A percentile compares a stretch with the other conserved stretches of the same genome.
Conservation (phyloP, 2,797 vertebrate genomes). For the Emys orbicularis region DNA sequence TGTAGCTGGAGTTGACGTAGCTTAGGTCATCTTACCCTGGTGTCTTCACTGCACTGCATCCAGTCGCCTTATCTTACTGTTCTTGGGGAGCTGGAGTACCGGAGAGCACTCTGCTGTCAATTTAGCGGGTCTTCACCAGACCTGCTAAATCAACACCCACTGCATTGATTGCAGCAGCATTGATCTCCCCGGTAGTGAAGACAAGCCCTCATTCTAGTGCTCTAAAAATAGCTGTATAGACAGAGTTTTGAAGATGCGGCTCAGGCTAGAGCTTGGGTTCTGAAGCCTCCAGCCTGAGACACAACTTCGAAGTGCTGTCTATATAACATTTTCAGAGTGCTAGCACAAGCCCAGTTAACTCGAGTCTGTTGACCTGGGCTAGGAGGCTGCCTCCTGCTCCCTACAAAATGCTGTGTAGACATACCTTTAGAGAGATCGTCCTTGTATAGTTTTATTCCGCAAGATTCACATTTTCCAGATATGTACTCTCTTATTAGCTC, state of each 20-base stretch:
- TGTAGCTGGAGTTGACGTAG: no score
- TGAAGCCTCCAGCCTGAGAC: not conserved
- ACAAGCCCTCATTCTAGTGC: not conserved
- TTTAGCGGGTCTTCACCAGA: no score
- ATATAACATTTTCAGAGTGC: not conserved
- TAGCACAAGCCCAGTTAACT: not conserved
- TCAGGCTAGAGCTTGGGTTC: not conserved
- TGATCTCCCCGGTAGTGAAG: no score
- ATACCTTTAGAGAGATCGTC: conserved; percentile 33
- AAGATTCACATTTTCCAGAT: conserved; percentile 79
- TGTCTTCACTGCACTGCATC: no score
- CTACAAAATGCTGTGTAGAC: not conserved
- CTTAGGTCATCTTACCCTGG: no score
- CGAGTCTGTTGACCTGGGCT: not conserved
- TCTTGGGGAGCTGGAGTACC: no score
- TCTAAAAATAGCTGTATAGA: not conserved
- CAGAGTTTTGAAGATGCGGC: not conserved
- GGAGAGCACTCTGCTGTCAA: no score
- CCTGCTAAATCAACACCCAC: no score
- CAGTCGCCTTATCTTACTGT: no score
- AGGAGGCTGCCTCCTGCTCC: not conserved
- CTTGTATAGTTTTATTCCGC: conserved; percentile 60
- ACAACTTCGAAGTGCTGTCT: not conserved
- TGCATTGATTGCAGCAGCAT: no score
- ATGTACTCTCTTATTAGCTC: conserved; percentile 81